phyloP scores from a whole-genome alignment of 2,888 invertebrate species.

The Scaptomyza cyrtandrae region DNA sequence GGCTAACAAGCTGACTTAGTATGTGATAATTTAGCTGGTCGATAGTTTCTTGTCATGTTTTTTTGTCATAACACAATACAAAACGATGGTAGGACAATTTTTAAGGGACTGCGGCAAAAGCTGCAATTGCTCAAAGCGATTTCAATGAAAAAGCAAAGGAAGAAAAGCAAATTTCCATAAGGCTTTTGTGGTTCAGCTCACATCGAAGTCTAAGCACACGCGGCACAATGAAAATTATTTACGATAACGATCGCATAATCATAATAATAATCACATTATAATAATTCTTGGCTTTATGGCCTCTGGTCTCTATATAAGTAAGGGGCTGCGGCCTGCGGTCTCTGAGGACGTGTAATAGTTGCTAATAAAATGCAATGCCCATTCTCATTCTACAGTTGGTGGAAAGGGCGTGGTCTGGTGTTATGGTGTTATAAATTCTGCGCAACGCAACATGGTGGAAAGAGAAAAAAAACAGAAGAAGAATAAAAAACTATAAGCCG shows the following conservation, averaged over 20 bases:
- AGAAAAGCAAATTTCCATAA: slow-evolving; percentile 62
- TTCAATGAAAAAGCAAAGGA: slow-evolving; percentile 3
- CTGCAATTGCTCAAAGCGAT: slow-evolving; percentile 54
- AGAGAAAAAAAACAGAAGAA: background rate
- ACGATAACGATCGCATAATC: slow-evolving; percentile 81
- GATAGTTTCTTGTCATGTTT: slow-evolving; percentile 74
- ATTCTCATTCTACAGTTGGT: slow-evolving; percentile 42
- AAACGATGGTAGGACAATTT: slow-evolving; percentile 25
- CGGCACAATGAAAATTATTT: slow-evolving; percentile 78
- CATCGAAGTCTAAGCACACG: slow-evolving; percentile 73
- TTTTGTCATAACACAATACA: slow-evolving; percentile 47
- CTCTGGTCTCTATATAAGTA: slow-evolving; percentile 42
- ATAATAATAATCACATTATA: slow-evolving; percentile 81
- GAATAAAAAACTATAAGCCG: slow-evolving; percentile 23
- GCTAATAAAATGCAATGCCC: slow-evolving; percentile 80
- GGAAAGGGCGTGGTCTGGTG: slow-evolving; percentile 1
- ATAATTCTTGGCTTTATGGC: slow-evolving; percentile 78
- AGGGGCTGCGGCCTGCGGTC: slow-evolving; percentile 17
- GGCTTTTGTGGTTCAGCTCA: slow-evolving; percentile 26
- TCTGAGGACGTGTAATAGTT: slow-evolving; percentile 73
- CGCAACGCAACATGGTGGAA: slow-evolving; percentile 34
- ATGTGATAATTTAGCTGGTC: slow-evolving; percentile 75
- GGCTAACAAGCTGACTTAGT: slow-evolving; percentile 78
- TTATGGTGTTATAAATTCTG: slow-evolving; percentile 39
- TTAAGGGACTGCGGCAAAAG: slow-evolving; percentile 47